Conservation (phyloP, 1,140 invertebrate genomes). For the Psilanteris sp. region DNA sequence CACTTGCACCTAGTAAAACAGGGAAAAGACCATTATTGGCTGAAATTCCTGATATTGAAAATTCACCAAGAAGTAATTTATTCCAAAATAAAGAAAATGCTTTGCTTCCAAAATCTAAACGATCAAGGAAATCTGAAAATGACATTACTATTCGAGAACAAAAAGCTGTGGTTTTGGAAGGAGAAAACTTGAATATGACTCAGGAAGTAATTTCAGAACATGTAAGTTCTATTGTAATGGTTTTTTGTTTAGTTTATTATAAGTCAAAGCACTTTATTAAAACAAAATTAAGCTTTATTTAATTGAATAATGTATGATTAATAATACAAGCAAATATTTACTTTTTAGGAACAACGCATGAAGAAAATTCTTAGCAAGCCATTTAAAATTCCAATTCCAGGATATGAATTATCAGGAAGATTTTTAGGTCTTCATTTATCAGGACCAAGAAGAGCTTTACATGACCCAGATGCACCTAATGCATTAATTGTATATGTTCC, state of each 20-base stretch:
- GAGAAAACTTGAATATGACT: conserved; percentile 67
- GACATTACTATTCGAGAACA: conserved; percentile 67
- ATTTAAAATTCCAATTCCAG: conserved; percentile 96
- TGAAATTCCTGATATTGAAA: conserved; percentile 67
- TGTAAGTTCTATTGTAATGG: conserved; percentile 66
- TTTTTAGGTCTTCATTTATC: conserved; percentile 87
- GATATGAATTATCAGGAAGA: conserved; percentile 89
- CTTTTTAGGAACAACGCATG: conserved; percentile 87
- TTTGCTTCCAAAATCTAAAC: conserved; percentile 63
- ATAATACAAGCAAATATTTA: no score
- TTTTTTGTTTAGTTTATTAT: not conserved
- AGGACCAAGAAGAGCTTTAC: conserved; percentile 87
- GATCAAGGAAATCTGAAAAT: conserved; percentile 64
- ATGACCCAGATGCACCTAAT: conserved; percentile 96
- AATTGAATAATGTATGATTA: no score
- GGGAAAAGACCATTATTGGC: conserved; percentile 76
- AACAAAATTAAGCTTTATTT: no score
- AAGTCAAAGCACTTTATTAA: no score
- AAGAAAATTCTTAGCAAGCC: conserved; percentile 91
- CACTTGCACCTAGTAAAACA: conserved; percentile 81
- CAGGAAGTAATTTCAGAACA: conserved; percentile 76
- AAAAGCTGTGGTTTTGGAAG: conserved; percentile 70
- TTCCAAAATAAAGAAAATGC: conserved; percentile 16
- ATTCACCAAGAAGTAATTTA: conserved; percentile 13
- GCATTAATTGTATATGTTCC: conserved; percentile 95